Conservation (phyloP, 2,888 invertebrate genomes). For the Philereme vetulata region DNA sequence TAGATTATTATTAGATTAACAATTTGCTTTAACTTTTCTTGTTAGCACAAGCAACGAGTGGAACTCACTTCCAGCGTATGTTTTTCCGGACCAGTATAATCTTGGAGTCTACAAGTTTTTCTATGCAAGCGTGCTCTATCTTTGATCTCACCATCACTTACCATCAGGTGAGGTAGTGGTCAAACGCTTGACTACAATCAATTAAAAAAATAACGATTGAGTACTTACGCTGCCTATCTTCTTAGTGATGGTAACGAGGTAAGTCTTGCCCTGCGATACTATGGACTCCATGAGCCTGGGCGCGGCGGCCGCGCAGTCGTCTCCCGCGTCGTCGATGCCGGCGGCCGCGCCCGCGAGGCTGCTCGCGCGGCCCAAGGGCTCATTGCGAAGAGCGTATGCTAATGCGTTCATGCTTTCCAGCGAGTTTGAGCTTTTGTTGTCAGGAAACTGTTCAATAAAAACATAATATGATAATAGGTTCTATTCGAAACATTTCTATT, state of each 20-base stretch:
- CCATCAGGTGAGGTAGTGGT: too few relatives aligned
- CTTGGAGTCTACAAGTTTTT: too few relatives aligned
- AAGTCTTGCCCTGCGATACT: slow-evolving; percentile 71
- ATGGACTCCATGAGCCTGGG: slow-evolving; percentile 77
- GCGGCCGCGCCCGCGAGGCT: slow-evolving; percentile 40
- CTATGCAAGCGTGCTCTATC: too few relatives aligned
- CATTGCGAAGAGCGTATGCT: slow-evolving; percentile 55
- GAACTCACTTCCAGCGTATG: too few relatives aligned
- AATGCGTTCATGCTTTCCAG: slow-evolving; percentile 63
- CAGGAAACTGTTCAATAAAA: slow-evolving; percentile 50
- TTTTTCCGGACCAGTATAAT: too few relatives aligned
- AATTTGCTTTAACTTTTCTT: too few relatives aligned
- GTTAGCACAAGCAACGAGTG: too few relatives aligned
- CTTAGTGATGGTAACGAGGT: slow-evolving; percentile 72
- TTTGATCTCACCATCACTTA: too few relatives aligned
- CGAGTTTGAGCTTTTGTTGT: slow-evolving; percentile 65
- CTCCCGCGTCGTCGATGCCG: slow-evolving; percentile 44
- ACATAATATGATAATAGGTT: neutral
- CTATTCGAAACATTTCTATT: too few relatives aligned
- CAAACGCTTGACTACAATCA: too few relatives aligned
- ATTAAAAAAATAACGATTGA: too few relatives aligned
- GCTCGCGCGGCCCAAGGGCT: slow-evolving; percentile 43
- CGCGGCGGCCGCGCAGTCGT: slow-evolving; percentile 52
- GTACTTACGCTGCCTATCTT: slow-evolving; percentile 72
- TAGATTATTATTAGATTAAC: too few relatives aligned